Evolutionary conservation across 2,113 vertebrate species (phyloP), one percentile per base, ranked within the genome.

Genomic region (Esox niger): DNA sequence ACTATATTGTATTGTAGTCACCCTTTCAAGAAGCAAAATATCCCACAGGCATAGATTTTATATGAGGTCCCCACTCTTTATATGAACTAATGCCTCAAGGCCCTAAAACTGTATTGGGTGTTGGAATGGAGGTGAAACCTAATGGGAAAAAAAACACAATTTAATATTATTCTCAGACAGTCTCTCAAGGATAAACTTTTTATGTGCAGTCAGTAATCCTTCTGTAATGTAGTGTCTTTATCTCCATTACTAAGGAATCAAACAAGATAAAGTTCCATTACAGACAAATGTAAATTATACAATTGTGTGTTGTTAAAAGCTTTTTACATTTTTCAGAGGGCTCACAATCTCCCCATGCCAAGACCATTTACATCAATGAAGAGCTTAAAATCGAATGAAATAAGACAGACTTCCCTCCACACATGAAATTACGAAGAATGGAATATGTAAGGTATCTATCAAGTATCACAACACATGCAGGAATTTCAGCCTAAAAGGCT

Each of bases 381-480:
- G 64, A 74, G 69, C 73, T 69, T 26, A 26, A 78, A 85, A 85
- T 80, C 76, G 65, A 80, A 82, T 85, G n/a, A 68, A 69, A 74
- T 74, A 59, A 57, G 60, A 66, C 6, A 78, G 35, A 73, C 58
- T 64, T 38, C 67, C 52, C 66, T 71, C 59, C 59, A 60, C 60
- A 60, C 64, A 61, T 69, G 68, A 79, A 72, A 81, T 81, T 82
- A 79, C 61, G 70, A 76, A 67, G 70, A 62, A 75, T 74, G 69
- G 70, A 80, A 76, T 64, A 72, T 78, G 80, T 82, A 71, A 70
- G 69, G 76, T 70, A 69, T 79, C 79, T 82, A 85, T 85, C 83
- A 63, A 66, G 79, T 82, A 81, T 81, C 76, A 69, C 70, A 82
- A 82, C 71, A 65, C 66, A 73, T 60, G 32, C 31, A 52, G 29